Evolutionary conservation across 2,113 vertebrate species (phyloP), one percentile per base, ranked within the genome.

Genomic region (Todiramphus chloris): DNA sequence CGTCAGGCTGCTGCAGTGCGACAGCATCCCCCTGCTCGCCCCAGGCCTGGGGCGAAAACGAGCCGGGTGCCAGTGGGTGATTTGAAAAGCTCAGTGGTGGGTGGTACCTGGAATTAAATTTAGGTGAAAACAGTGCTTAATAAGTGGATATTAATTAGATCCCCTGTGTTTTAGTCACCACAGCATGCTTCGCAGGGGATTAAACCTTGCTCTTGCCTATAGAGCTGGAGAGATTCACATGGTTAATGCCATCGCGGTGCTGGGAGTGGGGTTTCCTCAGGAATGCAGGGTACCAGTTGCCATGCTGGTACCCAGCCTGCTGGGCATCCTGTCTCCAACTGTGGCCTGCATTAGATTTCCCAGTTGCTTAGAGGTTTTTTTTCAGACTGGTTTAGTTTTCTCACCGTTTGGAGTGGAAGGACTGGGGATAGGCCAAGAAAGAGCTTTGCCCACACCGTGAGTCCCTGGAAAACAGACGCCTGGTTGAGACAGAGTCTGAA

Each of bases 201-300:
- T 33, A 31, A 51, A 4, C 19, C 0, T 60, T 53, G 28, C 53
- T 55, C 10, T 24, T 50, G 50, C 75, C 55, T 28, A 9, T 20
- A 25, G 6, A 64, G 31, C 44, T 21, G 66, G 17, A 35, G 66
- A n/a, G 44, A 37, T 66, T 21, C 14, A 0, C 0, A 17, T 3
- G 4, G 74, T 4, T 46, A 11, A 51, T 83, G 83, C 60, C 17
- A 2, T 15, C 12, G 73, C 24, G 4, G 60, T 0, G 1, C 31
- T 1, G 2, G 85, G 48, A 59, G 19, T 0, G 2, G 62, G 18
- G 28, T 59, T 60, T 60, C 43, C 69, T 77, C 0, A 0, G 68
- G 58, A 7, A 4, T 0, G 4, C 62, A 60, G 64, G n/a, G n/a
- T 37, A 37, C 37, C 70, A 13, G 43, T 7, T 17, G 4, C 69